These are phyloP conservation scores for Passerina amoena DNA, from an alignment of 2,113 vertebrate genomes.

Conservation along the genomic window DNA sequence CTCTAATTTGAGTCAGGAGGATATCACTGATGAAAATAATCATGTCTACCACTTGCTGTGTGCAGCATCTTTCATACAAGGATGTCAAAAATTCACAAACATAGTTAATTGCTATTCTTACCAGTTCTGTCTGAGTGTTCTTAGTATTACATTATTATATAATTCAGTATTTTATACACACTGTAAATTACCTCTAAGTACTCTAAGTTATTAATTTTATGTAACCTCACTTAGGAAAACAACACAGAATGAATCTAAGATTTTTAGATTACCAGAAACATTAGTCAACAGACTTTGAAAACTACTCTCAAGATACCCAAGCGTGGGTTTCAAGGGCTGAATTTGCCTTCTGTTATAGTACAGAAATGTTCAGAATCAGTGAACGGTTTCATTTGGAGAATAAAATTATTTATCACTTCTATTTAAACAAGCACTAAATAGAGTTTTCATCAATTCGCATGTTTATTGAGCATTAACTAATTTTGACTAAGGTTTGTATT, in stretches of 20 bases:
- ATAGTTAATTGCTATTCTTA: neutral
- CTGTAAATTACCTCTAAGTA: neutral
- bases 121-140: neutral
- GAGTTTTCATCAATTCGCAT: neutral
- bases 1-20: constrained; percentile 33
- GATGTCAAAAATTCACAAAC: neutral
- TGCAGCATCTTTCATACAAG: neutral
- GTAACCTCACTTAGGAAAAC: neutral
- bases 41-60: neutral
- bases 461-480: neutral
- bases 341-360: neutral
- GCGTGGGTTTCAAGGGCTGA: neutral
- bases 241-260: neutral
- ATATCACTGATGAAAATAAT: constrained; percentile 16
- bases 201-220: neutral
- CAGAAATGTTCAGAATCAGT: neutral
- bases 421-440: neutral
- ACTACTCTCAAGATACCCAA: neutral
- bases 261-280: neutral
- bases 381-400: neutral
- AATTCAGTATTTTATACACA: neutral
- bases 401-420: neutral
- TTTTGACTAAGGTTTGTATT: neutral
- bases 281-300: neutral
- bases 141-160: neutral